Evolutionary conservation across 2,113 vertebrate genomes (phyloP).

Genomic region (Sigmodon hispidus): DNA sequence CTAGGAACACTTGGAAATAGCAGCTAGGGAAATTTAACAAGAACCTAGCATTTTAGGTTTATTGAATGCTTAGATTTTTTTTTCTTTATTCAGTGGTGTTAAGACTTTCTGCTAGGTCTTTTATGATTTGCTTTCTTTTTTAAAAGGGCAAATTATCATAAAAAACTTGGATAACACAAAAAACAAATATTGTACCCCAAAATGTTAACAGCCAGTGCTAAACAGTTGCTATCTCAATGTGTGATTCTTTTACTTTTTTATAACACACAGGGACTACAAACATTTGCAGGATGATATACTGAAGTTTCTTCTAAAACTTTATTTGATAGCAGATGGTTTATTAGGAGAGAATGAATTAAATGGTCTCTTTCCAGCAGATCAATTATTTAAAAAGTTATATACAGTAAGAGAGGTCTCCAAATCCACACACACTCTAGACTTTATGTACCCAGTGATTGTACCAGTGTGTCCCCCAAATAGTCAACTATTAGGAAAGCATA

Average conservation of each 20-base stretch:
- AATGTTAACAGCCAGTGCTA: neutral
- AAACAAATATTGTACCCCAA: slow-evolving; percentile 38
- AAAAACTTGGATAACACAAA: neutral
- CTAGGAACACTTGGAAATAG: neutral
- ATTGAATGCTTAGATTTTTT: too few relatives aligned
- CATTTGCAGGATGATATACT: neutral
- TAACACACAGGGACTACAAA: neutral
- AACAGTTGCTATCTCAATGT: slow-evolving; percentile 31
- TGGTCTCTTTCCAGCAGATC: neutral
- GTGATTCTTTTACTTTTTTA: slow-evolving; percentile 24
- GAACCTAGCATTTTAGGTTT: neutral
- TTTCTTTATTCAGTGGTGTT: neutral
- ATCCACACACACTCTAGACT: neutral
- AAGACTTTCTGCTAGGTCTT: neutral
- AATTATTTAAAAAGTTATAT: neutral
- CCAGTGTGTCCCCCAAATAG: neutral
- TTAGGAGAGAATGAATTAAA: neutral
- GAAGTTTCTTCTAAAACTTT: slow-evolving; percentile 34
- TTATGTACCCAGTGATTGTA: neutral
- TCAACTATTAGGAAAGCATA: neutral
- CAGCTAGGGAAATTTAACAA: neutral
- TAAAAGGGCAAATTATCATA: neutral
- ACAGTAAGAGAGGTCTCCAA: slow-evolving; percentile 6
- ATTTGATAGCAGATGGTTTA: slow-evolving; percentile 4
- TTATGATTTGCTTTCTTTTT: slow-evolving; percentile 41